Conservation (phyloP, 2,113 vertebrate genomes). For the Colistium nudipinnis region DNA sequence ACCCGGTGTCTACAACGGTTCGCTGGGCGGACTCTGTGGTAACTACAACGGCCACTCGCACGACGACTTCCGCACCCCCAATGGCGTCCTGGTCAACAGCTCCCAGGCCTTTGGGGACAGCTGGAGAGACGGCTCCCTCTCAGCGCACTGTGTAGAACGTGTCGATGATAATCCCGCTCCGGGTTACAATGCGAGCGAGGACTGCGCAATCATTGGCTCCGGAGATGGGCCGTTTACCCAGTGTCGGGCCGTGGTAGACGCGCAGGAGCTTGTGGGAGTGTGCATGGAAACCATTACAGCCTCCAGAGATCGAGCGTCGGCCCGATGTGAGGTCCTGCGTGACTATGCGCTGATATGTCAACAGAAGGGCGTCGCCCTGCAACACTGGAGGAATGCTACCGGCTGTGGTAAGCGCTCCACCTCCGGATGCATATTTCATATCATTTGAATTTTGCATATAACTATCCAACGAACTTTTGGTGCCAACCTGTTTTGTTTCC, state of each 20-base stretch:
- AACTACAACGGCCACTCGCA: conserved; percentile 48
- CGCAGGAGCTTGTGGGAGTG: conserved; percentile 10
- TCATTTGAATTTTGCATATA: neutral
- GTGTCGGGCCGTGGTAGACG: conserved; percentile 38
- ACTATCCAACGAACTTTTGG: accelerated
- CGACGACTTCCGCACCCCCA: conserved; percentile 70
- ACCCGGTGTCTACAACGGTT: conserved; percentile 59
- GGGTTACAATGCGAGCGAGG: conserved; percentile 13
- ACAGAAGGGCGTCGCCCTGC: conserved; percentile 20
- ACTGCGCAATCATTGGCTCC: conserved; percentile 60
- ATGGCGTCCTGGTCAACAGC: conserved; percentile 39
- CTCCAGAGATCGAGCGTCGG: conserved; percentile 15
- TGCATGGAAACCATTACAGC: conserved; percentile 35
- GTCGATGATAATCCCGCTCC: accelerated
- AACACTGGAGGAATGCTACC: conserved; percentile 72
- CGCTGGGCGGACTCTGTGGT: conserved; percentile 74
- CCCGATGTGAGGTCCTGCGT: conserved; percentile 50
- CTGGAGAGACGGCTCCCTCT: conserved; percentile 67
- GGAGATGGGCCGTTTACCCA: conserved; percentile 56
- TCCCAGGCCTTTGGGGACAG: conserved; percentile 74
- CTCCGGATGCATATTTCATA: neutral
- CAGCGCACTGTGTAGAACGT: conserved; percentile 41
- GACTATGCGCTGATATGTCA: conserved; percentile 72
- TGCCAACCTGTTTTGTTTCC: neutral
- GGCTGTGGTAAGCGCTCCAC: conserved; percentile 54